Evolutionary conservation across 2,113 vertebrate species (phyloP).

Genomic region (Esox niger): DNA sequence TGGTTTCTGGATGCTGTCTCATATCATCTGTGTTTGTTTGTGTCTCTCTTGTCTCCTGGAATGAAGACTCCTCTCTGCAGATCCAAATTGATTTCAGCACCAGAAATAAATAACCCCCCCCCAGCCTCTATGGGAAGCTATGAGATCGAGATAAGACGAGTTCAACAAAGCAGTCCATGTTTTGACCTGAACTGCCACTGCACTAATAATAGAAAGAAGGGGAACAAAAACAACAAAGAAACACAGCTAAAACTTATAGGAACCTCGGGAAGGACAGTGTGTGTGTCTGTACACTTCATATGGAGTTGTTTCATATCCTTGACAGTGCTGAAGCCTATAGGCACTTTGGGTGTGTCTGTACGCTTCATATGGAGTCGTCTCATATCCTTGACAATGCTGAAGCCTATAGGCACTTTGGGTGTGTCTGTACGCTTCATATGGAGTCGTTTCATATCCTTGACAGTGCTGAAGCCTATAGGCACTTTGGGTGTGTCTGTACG

Average conservation of each 20-base stretch:
- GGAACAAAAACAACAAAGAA: neutral
- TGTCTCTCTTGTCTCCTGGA: slow-evolving; percentile 13
- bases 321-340: neutral
- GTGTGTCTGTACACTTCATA: neutral
- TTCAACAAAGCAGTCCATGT: slow-evolving; percentile 32
- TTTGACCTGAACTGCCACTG: slow-evolving; percentile 56
- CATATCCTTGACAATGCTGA: too few species aligned
- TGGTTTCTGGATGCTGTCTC: slow-evolving; percentile 10
- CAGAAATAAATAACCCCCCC: slow-evolving; percentile 41
- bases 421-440: too few species aligned
- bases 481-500: too few species aligned
- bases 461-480: too few species aligned
- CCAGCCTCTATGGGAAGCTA: slow-evolving; percentile 51
- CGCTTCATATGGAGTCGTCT: too few species aligned
- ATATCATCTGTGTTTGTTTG: slow-evolving; percentile 32
- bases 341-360: too few species aligned
- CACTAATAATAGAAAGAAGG: slow-evolving; percentile 14
- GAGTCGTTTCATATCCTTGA: too few species aligned
- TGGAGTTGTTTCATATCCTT: neutral
- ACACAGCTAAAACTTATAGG: neutral
- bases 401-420: too few species aligned
- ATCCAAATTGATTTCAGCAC: slow-evolving; percentile 18
- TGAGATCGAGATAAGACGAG: slow-evolving; percentile 64
- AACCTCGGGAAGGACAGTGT: neutral
- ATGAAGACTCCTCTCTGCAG: neutral